Conservation (phyloP, 2,888 invertebrate species). For the Polyommatus iphigenia region DNA sequence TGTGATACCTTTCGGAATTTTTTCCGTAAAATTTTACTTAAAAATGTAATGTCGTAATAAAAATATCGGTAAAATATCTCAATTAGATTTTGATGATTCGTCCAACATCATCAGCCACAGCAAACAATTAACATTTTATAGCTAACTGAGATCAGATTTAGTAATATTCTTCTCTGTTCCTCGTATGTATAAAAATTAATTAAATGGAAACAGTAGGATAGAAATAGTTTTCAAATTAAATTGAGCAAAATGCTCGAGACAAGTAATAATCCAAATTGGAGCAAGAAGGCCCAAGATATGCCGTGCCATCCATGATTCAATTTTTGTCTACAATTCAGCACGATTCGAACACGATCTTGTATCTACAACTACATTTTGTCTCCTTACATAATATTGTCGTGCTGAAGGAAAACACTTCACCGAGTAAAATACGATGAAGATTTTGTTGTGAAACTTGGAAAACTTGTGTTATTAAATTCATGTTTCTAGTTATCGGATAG, state of each 20-base stretch:
- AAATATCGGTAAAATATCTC: neutral
- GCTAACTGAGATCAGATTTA: no score
- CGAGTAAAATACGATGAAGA: neutral
- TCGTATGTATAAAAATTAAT: no score
- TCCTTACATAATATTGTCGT: neutral
- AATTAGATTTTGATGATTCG: neutral
- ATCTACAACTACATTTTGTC: neutral
- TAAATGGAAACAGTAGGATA: no score
- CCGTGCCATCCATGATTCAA: neutral
- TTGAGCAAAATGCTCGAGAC: neutral
- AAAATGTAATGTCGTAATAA: neutral
- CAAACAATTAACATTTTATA: neutral
- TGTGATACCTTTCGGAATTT: neutral
- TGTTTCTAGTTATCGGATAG: constrained; percentile 13
- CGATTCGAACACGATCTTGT: neutral
- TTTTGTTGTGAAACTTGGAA: neutral
- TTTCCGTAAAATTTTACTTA: neutral
- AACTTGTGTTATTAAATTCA: constrained; percentile 14
- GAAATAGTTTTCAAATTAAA: no score
- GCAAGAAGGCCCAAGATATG: neutral
- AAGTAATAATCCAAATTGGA: neutral
- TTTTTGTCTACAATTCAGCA: neutral
- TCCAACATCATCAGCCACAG: neutral
- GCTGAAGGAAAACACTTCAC: neutral
- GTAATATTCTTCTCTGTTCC: no score